Conservation (phyloP, 2,113 vertebrate species). For the Salvator merianae region DNA sequence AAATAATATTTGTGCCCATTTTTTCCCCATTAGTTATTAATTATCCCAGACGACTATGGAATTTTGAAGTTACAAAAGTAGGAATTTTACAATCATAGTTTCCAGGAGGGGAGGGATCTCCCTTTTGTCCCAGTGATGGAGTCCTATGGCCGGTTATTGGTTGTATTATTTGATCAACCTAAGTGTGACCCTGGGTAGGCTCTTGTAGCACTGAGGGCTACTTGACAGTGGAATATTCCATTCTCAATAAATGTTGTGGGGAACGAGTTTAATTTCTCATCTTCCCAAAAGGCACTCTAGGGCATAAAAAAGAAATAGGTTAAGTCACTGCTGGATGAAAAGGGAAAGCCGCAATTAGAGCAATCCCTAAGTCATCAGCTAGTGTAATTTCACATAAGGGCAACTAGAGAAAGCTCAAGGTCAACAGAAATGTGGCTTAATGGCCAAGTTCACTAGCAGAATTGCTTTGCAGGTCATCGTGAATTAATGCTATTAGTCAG, state of each 20-base stretch:
- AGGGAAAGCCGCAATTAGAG: not conserved
- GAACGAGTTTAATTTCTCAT: not conserved
- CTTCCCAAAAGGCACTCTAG: not conserved
- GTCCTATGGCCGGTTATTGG: no score
- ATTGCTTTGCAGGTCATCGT: not conserved
- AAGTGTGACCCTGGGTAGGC: not conserved
- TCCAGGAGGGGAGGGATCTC: no score
- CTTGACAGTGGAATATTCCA: not conserved
- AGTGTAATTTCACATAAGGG: not conserved
- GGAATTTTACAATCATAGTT: no score
- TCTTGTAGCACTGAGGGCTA: not conserved
- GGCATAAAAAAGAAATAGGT: slow-evolving; percentile 2
- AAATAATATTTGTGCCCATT: no score
- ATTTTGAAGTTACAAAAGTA: no score
- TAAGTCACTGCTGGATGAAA: not conserved
- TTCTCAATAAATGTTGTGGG: not conserved
- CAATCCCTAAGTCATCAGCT: not conserved
- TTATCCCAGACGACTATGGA: no score
- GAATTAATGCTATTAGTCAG: slow-evolving; percentile 3
- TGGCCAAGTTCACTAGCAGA: not conserved
- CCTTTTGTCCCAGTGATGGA: no score
- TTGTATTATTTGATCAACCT: not conserved
- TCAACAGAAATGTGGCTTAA: slow-evolving; percentile 6
- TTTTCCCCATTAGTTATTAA: no score
- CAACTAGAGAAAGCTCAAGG: not conserved